Evolutionary conservation across 2,797 vertebrate species (phyloP).

Genomic region (Pangasius djambal): DNA sequence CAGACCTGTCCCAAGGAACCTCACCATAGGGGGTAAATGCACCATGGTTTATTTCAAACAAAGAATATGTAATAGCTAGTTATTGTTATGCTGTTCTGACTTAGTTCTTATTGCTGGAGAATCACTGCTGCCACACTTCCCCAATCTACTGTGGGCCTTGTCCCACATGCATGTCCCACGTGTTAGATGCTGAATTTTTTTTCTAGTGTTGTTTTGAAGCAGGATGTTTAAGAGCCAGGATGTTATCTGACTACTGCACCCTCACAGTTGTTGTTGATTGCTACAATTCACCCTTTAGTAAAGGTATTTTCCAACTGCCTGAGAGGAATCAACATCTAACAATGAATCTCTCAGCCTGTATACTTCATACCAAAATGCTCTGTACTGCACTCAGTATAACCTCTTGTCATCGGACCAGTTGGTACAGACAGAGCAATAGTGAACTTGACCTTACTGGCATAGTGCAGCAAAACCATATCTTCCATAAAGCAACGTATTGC

Average conservation of each 20-base stretch:
- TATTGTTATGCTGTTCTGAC: background rate
- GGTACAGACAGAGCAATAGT: background rate
- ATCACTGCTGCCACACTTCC: background rate
- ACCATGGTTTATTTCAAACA: background rate
- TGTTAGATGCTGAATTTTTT: background rate
- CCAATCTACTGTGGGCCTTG: background rate
- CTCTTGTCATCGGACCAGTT: background rate
- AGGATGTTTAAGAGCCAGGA: background rate
- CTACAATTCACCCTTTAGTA: background rate
- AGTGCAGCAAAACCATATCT: background rate
- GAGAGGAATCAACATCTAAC: background rate
- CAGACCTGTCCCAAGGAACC: background rate
- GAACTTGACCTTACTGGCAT: background rate
- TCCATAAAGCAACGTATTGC: background rate
- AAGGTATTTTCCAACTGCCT: background rate
- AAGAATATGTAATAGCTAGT: background rate
- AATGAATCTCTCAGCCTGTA: background rate
- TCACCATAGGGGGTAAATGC: background rate
- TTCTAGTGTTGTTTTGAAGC: background rate
- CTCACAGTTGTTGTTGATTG: background rate
- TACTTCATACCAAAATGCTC: constrained; percentile 1
- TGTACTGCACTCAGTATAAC: background rate
- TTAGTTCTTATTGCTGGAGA: background rate
- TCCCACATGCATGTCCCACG: no score
- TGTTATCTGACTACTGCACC: background rate